These are phyloP conservation scores for Drosophila mettleri DNA, from an alignment of 2,888 invertebrate species.

Conservation along the genomic window DNA sequence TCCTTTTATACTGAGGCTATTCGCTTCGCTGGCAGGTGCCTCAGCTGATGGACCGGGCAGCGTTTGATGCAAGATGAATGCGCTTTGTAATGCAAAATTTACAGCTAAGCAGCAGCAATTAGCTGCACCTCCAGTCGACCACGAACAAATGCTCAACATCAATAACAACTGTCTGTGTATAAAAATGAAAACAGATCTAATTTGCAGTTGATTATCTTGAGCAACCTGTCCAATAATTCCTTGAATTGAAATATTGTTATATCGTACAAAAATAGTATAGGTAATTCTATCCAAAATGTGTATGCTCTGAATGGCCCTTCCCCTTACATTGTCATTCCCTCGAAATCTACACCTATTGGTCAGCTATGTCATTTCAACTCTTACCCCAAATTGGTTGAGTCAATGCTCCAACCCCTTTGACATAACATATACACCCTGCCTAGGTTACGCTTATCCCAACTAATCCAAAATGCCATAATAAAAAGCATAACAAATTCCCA, in stretches of 20 bases:
- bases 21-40: slow-evolving; percentile 73
- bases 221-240: background rate
- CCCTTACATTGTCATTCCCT: background rate
- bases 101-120: slow-evolving; percentile 51
- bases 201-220: background rate
- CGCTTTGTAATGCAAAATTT: slow-evolving; percentile 69
- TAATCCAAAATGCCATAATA: slow-evolving; percentile 39
- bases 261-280: no score
- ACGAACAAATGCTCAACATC: slow-evolving; percentile 12
- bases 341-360: background rate
- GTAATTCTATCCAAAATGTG: background rate
- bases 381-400: background rate
- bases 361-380: slow-evolving; percentile 6
- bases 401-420: slow-evolving; percentile 10
- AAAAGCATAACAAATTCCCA: slow-evolving; percentile 69
- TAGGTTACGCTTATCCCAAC: background rate
- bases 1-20: slow-evolving; percentile 31
- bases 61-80: slow-evolving; percentile 67
- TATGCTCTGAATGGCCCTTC: background rate
- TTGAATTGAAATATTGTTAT: background rate
- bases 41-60: slow-evolving; percentile 39
- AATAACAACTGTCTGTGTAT: slow-evolving; percentile 13
- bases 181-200: slow-evolving; percentile 11
- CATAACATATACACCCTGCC: slow-evolving; percentile 10
- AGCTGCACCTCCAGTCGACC: slow-evolving; percentile 39